Base-by-base conservation (phyloP, 2,888 invertebrate genomes). In the Julus scanicus region DNA sequence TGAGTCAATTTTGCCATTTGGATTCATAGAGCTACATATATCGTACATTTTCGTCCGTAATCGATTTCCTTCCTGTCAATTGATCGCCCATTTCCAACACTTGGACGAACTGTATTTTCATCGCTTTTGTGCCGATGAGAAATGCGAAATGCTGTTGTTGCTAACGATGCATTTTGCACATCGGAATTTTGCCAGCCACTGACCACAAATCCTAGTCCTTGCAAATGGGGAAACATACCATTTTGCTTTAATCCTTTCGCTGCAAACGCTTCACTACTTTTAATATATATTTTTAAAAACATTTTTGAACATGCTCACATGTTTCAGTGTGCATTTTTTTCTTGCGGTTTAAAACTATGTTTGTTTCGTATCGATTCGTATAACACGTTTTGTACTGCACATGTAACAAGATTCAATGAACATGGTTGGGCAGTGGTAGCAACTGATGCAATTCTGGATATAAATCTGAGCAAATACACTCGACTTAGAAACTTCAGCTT, bases 101-200 rank as follows among this genome's bases (percentile, higher is more conserved):
- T n/a, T 63, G n/a, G 17, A n/a, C 57, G 17, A 63, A 63, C n/a
- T 63, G 44, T 63, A 63, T 63, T 63, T 63, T 63, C 57, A 63
- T 63, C 57, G 57, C 57, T 63, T 63, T 63, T 63, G 57, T 63
- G n/a, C 3, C n/a, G n/a, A 63, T 63, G 57, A 63, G n/a, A 63
- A 63, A 63, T 63, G 57, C n/a, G 57, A 17, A n/a, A 63, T 63
- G 57, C 57, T 63, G 57, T n/a, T 63, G 57, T 63, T 63, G 57
- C 57, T 63, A 63, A 63, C 57, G 57, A 63, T n/a, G 57, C 57
- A n/a, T n/a, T 63, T 63, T 44, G n/a, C 57, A 63, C 57, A 63
- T 63, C 57, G 57, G 57, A 63, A 63, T 63, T 15, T 63, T n/a
- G 57, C 6, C 57, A 63, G 6, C n/a, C 57, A 63, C 57, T 63